phyloP scores from a whole-genome alignment of 2,113 vertebrate genomes.

The Pseudopodoces humilis region DNA sequence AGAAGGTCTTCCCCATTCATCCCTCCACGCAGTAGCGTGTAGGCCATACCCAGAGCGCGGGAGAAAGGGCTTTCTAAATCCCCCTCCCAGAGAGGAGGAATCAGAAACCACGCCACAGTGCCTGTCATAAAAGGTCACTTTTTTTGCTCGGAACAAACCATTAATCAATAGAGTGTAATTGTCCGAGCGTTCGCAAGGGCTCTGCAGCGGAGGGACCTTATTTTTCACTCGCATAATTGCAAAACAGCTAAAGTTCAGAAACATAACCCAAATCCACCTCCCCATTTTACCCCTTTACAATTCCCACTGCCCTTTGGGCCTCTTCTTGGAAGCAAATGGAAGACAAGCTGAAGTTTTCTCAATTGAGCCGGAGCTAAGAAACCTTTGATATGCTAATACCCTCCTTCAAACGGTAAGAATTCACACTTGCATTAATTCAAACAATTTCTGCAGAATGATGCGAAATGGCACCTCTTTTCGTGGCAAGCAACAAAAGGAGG shows the following conservation, averaged over 20 bases:
- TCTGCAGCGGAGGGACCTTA: conserved; percentile 64
- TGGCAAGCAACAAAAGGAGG: conserved; percentile 77
- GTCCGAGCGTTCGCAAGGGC: conserved; percentile 69
- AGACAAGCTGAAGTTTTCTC: conserved; percentile 84
- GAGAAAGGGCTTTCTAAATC: conserved; percentile 46
- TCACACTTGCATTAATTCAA: conserved; percentile 90
- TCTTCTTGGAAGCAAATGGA: conserved; percentile 85
- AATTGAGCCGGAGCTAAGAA: conserved; percentile 83
- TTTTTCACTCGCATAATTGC: conserved; percentile 77
- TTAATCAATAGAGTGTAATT: conserved; percentile 75
- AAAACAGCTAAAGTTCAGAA: conserved; percentile 79
- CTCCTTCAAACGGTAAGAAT: conserved; percentile 90
- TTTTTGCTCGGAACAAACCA: conserved; percentile 70
- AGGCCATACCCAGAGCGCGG: conserved; percentile 44
- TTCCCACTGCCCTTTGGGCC: conserved; percentile 83
- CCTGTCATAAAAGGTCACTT: conserved; percentile 74
- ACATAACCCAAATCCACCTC: conserved; percentile 80
- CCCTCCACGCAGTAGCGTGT: not conserved
- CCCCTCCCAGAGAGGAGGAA: conserved; percentile 26
- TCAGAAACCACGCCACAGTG: conserved; percentile 64
- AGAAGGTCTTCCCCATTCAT: conserved; percentile 53
- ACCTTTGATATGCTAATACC: conserved; percentile 96
- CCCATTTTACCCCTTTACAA: conserved; percentile 78
- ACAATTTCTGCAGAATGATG: conserved; percentile 85
- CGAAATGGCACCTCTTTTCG: conserved; percentile 83